These are phyloP conservation scores for Sepioteuthis lessoniana DNA, from an alignment of 2,888 invertebrate species.

Conservation along the genomic window DNA sequence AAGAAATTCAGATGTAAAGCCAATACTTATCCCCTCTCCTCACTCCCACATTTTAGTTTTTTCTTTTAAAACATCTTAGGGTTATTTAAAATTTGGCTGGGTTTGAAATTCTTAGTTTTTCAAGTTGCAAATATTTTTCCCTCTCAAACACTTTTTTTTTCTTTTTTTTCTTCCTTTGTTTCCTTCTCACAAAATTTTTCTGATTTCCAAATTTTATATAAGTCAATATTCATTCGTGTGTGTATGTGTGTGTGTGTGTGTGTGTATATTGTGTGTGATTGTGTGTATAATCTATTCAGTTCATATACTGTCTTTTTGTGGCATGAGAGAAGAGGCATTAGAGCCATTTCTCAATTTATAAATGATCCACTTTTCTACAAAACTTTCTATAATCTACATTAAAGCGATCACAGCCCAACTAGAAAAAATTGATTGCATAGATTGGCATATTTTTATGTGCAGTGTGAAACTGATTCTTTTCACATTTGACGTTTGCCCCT, in stretches of 20 bases:
- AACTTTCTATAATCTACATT: neutral
- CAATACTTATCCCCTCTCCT: neutral
- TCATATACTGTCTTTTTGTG: neutral
- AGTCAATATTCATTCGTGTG: too few relatives aligned
- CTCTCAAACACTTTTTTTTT: too few relatives aligned
- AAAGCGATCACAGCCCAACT: neutral
- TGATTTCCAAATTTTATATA: too few relatives aligned
- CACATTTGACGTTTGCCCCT: neutral
- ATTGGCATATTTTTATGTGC: neutral
- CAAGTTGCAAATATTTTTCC: neutral
- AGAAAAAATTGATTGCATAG: too few relatives aligned
- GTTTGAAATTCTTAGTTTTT: neutral
- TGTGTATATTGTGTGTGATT: too few relatives aligned
- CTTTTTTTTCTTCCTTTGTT: neutral
- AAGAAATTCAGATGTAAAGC: neutral
- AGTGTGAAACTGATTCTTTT: conserved; percentile 8
- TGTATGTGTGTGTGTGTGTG: too few relatives aligned
- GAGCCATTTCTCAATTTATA: neutral
- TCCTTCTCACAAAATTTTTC: neutral
- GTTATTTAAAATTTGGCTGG: neutral
- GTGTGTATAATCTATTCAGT: too few relatives aligned
- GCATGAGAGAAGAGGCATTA: neutral
- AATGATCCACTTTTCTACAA: neutral
- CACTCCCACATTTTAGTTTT: neutral
- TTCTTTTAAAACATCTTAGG: neutral